Base-by-base conservation (phyloP, 2,113 vertebrate genomes). In the Himantopus leucocephalus region DNA sequence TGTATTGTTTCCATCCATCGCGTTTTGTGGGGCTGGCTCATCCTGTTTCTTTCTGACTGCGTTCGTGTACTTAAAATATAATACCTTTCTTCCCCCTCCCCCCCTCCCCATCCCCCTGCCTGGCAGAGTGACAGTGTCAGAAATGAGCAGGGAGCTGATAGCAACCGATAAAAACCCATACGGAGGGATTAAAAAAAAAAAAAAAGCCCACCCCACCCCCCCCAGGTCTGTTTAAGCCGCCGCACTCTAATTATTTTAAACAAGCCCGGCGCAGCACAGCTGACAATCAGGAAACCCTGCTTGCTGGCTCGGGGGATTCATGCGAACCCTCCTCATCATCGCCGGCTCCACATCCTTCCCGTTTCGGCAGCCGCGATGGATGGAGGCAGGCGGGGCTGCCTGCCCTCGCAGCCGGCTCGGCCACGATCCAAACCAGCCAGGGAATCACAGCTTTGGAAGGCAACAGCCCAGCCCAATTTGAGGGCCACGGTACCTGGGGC, bases 221-320 rank as follows among this genome's bases (percentile, higher is more conserved):
- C 56, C 66, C 64, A 6, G 30, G 77, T 93, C 95, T 96, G 95
- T 97, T 87, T 88, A 96, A 96, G 97, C 97, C 43, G 48, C 92
- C 37, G 77, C 96, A 94, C 94, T 97, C 97, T 98, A 98, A 98
- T 98, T 98, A 98, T 98, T 98, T 98, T 97, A 98, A 98, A 98
- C 98, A 98, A 98, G 98, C 97, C 56, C 94, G 82, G 97, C 73
- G 56, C 97, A 95, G 98, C 97, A 78, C 98, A 97, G 97, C 98
- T 98, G 97, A 98, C 98, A 98, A 98, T 98, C 98, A 98, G 98
- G 97, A 97, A 98, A 94, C 91, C 76, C 97, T 96, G 97, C 97
- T 96, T 89, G 81, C 96, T 89, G 96, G 97, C 98, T 98, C 96
- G 21, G 84, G 98, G 97, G 97, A 98, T 96, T 98, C 94, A 63